Base-by-base conservation (phyloP, 2,113 vertebrate genomes). In the Sprattus sprattus region DNA sequence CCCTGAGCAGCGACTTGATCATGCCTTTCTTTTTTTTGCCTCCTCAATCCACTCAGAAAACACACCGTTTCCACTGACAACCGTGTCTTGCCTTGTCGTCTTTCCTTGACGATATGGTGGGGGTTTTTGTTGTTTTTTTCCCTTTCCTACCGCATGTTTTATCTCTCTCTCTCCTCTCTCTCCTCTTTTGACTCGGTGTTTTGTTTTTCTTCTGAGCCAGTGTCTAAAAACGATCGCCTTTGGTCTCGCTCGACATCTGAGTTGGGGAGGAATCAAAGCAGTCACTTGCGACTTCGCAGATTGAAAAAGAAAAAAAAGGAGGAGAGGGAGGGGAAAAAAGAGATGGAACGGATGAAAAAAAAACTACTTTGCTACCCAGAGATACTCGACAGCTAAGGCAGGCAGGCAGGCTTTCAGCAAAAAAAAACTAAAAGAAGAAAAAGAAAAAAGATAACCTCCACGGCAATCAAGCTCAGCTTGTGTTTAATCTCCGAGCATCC, bases 401-500 rank as follows among this genome's bases (percentile, higher is more conserved):
- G n/a, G n/a, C n/a, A 71, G n/a, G 8, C 64, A 71, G 64, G 64
- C n/a, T 71, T 71, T 71, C n/a, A 28, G 28, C 25, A 6, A 15
- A 11, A 11, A 71, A 71, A 71, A 44, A 39, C 32, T 60, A 64
- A 52, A 18, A 60, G 28, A 25, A 49, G 44, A 44, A 39, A 18
- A 71, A 82, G 82, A 86, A 85, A 49, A 78, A 25, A 86, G 84
- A 82, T 83, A 85, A 86, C 60, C 80, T 78, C 57, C 44, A 44
- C 64, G 78, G 46, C 67, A 83, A 83, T 81, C 67, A 83, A 75
- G 78, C 84, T 83, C 52, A 46, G 50, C 81, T 83, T 57, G 49
- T 64, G 75, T 85, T 84, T 88, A 86, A 86, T 86, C 89, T 86
- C 88, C 54, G 44, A 60, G 54, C 87, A 86, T 85, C 82, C 49